These are phyloP conservation scores for Grus americana DNA, from an alignment of 2,113 vertebrate species.

Conservation along the genomic window DNA sequence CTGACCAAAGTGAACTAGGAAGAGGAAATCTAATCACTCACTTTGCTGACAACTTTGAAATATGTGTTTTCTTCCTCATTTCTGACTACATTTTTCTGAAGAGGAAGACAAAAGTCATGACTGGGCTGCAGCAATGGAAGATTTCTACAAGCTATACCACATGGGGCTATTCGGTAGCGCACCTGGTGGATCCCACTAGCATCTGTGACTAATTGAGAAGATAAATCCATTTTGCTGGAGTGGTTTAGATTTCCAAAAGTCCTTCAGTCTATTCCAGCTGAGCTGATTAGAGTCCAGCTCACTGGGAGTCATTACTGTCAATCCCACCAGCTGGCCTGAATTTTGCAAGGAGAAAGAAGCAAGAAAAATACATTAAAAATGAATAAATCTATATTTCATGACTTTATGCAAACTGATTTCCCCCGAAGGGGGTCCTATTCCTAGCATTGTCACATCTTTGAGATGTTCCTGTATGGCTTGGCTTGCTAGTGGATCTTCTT, in stretches of 20 bases:
- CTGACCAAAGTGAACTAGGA: neutral
- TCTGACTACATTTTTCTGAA: neutral
- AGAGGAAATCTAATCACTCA: neutral
- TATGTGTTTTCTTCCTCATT: neutral
- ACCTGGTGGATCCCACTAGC: slow-evolving; percentile 56
- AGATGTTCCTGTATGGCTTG: neutral
- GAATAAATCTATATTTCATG: slow-evolving; percentile 48
- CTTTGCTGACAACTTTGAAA: neutral
- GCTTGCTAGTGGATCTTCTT: neutral
- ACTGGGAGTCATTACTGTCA: slow-evolving; percentile 66
- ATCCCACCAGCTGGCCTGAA: slow-evolving; percentile 62
- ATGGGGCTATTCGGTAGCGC: neutral
- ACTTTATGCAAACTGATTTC: slow-evolving; percentile 39
- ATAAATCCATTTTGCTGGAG: slow-evolving; percentile 64
- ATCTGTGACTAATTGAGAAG: slow-evolving; percentile 59
- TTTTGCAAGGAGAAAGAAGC: slow-evolving; percentile 39
- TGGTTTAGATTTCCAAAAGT: slow-evolving; percentile 51
- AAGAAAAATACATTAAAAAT: slow-evolving; percentile 56
- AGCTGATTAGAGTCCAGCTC: slow-evolving; percentile 67
- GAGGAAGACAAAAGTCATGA: neutral
- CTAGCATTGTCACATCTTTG: neutral
- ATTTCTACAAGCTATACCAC: neutral
- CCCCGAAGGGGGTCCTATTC: neutral
- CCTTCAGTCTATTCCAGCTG: slow-evolving; percentile 59
- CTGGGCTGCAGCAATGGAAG: neutral